Conservation (phyloP, 2,113 vertebrate genomes). For the Podilymbus podiceps region DNA sequence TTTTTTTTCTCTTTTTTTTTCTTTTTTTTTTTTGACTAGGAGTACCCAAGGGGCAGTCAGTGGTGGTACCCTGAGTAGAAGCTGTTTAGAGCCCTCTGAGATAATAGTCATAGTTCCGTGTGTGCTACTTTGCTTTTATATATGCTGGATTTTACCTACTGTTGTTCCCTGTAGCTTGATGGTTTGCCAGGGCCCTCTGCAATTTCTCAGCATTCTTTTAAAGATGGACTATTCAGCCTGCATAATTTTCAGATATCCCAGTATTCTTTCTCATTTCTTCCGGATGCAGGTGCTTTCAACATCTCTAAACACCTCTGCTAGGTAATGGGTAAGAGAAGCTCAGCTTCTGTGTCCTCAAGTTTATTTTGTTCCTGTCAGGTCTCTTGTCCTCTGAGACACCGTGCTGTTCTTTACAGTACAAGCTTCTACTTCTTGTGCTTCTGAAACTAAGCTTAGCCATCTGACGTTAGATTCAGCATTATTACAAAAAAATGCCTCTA, state of each 20-base stretch:
- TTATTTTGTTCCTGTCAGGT: neutral
- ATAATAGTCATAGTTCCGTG: neutral
- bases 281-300: neutral
- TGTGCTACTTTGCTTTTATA: neutral
- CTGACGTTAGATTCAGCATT: neutral
- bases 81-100: neutral
- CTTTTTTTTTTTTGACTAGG: neutral
- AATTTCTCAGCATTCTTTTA: neutral
- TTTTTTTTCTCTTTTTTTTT: neutral
- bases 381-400: neutral
- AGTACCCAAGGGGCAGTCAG: neutral
- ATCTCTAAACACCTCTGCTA: neutral
- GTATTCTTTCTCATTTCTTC: neutral
- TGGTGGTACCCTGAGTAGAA: neutral
- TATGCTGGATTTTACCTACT: neutral
- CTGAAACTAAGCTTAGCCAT: neutral
- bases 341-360: neutral
- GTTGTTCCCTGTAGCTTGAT: neutral
- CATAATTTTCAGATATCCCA: neutral
- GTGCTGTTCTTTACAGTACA: neutral
- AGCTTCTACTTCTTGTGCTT: neutral
- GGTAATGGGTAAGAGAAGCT: neutral
- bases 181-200: neutral
- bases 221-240: neutral
- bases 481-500: neutral